phyloP scores from a whole-genome alignment of 2,888 invertebrate genomes.

The Melinopterus prodromus region DNA sequence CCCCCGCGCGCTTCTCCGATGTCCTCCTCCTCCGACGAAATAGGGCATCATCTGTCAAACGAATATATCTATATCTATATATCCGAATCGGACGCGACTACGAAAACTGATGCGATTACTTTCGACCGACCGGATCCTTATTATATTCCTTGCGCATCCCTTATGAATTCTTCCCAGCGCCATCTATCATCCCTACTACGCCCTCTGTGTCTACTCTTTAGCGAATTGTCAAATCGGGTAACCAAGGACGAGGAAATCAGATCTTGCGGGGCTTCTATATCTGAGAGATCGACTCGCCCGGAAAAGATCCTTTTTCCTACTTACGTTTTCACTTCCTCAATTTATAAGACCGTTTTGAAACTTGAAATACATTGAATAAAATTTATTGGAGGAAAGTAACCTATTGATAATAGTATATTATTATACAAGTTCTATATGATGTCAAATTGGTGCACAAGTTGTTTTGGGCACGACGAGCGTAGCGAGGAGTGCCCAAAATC shows the following conservation, averaged over 20 bases:
- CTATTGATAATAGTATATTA: too few species aligned
- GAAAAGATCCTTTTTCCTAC: background rate
- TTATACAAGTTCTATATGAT: too few species aligned
- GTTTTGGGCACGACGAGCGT: too few species aligned
- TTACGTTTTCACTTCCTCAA: background rate
- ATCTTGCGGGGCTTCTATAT: conserved; percentile 41
- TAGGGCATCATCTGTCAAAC: conserved; percentile 45
- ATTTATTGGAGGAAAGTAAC: too few species aligned
- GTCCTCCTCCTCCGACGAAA: conserved; percentile 27
- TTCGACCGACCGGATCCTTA: conserved; percentile 47
- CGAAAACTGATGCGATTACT: conserved; percentile 44
- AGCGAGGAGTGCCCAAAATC: too few species aligned
- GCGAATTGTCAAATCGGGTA: conserved; percentile 57
- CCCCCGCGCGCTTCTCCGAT: background rate
- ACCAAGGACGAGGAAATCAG: conserved; percentile 55
- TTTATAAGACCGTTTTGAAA: too few species aligned
- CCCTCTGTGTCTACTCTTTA: conserved; percentile 53
- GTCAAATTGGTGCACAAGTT: too few species aligned
- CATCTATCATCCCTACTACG: conserved; percentile 58
- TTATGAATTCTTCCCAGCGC: conserved; percentile 51
- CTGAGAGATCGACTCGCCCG: background rate
- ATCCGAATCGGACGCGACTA: conserved; percentile 27
- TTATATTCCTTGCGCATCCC: conserved; percentile 56
- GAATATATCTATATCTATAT: conserved; percentile 40
- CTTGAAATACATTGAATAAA: too few species aligned